Evolutionary conservation across 2,113 vertebrate genomes (phyloP).

Genomic region (Pithys albifrons): DNA sequence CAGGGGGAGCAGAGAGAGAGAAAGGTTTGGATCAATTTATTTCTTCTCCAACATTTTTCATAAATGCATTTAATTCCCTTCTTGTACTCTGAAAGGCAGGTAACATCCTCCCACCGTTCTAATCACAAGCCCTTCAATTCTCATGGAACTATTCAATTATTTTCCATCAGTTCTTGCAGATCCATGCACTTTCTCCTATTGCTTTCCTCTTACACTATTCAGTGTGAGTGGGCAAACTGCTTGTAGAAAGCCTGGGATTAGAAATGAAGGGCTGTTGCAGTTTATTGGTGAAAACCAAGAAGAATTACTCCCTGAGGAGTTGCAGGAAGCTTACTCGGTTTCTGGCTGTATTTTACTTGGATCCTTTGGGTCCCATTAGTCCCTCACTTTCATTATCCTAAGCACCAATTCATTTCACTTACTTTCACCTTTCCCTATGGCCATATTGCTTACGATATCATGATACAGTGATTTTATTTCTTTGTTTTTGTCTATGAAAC

Average conservation of each 20-base stretch:
- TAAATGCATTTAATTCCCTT: conserved; percentile 4
- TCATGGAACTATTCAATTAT: neutral
- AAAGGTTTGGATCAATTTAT: neutral
- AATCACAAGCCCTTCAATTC: neutral
- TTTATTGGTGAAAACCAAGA: conserved; percentile 33
- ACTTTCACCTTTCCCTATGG: conserved; percentile 36
- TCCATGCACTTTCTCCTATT: neutral
- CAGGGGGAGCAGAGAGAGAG: neutral
- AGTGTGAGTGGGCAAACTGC: neutral
- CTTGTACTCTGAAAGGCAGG: neutral
- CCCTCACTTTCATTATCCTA: conserved; percentile 58
- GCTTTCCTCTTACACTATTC: neutral
- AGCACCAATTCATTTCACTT: conserved; percentile 63
- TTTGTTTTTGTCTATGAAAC: conserved; percentile 32
- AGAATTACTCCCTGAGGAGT: conserved; percentile 26
- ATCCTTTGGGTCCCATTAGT: conserved; percentile 31
- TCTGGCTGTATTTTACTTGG: conserved; percentile 2
- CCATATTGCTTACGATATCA: conserved; percentile 4
- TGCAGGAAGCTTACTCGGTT: neutral
- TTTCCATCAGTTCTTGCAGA: neutral
- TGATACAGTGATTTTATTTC: conserved; percentile 15
- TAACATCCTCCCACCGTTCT: neutral
- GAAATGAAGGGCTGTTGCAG: neutral
- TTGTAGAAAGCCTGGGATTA: conserved; percentile 26
- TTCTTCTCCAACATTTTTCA: neutral